These are phyloP conservation scores for Choloepus didactylus DNA, from an alignment of 2,797 vertebrate species.

Conservation along the genomic window DNA sequence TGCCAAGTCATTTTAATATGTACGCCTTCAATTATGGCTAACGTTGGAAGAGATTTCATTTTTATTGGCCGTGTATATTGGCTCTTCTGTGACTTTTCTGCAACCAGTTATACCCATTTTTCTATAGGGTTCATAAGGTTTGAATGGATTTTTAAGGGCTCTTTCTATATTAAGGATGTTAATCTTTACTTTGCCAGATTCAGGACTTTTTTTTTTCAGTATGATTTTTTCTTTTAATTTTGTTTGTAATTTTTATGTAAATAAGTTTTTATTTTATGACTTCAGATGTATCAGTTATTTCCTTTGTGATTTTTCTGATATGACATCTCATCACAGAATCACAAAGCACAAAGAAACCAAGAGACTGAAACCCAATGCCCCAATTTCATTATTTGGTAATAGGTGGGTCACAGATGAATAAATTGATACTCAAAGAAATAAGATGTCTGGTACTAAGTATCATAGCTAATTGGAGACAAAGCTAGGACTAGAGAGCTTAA, in stretches of 20 bases:
- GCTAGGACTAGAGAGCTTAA: neutral
- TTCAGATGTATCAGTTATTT: neutral
- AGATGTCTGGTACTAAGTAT: neutral
- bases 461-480: neutral
- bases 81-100: neutral
- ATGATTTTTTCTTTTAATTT: neutral
- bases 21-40: neutral
- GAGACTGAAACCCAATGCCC: neutral
- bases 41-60: neutral
- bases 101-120: neutral
- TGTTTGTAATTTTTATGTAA: constrained; percentile 2
- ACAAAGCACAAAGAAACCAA: neutral
- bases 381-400: neutral
- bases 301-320: constrained; percentile 15
- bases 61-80: neutral
- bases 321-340: neutral
- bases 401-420: neutral
- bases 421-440: constrained; percentile 30
- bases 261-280: neutral
- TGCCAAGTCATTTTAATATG: neutral
- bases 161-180: neutral
- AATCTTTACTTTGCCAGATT: neutral
- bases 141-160: neutral
- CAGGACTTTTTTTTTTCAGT: neutral
- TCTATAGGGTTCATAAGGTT: neutral